A percentile compares a stretch with the other conserved stretches of the same genome.
These are phyloP conservation scores for Carcinoscorpius rotundicauda DNA, from an alignment of 1,140 invertebrate genomes.

Conservation along the genomic window DNA sequence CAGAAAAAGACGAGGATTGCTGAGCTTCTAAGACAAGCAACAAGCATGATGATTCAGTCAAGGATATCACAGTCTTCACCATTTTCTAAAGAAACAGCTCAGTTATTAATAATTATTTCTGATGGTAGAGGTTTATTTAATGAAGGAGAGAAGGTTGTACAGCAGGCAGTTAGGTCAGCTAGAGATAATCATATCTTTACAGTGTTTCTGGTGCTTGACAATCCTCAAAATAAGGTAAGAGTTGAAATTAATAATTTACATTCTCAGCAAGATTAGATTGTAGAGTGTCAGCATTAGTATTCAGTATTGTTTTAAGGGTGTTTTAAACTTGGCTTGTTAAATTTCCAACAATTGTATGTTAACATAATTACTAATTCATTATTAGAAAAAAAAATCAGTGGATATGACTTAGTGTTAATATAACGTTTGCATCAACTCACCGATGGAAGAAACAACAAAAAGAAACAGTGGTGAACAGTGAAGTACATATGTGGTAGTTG, in stretches of 20 bases:
- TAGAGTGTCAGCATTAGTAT: too few relatives aligned
- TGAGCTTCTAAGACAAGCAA: constrained; percentile 62
- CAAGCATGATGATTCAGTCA: constrained; percentile 45
- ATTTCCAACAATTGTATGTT: constrained; percentile 2
- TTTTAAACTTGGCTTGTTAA: too few relatives aligned
- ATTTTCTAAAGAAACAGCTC: constrained; percentile 46
- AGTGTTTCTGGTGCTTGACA: constrained; percentile 92
- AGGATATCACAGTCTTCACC: constrained; percentile 31
- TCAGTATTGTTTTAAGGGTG: too few relatives aligned
- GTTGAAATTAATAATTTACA: too few relatives aligned
- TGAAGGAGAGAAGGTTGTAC: constrained; percentile 65
- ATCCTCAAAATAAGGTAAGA: constrained; percentile 70
- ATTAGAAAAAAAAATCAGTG: background rate
- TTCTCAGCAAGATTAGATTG: background rate
- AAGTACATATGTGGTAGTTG: too few relatives aligned
- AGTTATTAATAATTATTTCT: constrained; percentile 81
- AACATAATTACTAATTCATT: constrained; percentile 15
- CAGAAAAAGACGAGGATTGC: constrained; percentile 68
- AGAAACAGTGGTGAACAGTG: too few relatives aligned
- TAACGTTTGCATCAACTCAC: too few relatives aligned
- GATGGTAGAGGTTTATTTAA: constrained; percentile 87
- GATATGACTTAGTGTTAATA: too few relatives aligned
- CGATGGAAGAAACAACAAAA: too few relatives aligned
- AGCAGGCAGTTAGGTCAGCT: constrained; percentile 62
- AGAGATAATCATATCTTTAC: constrained; percentile 72